Base-by-base conservation (phyloP, 2,113 vertebrate genomes). In the Chionomys nivalis region DNA sequence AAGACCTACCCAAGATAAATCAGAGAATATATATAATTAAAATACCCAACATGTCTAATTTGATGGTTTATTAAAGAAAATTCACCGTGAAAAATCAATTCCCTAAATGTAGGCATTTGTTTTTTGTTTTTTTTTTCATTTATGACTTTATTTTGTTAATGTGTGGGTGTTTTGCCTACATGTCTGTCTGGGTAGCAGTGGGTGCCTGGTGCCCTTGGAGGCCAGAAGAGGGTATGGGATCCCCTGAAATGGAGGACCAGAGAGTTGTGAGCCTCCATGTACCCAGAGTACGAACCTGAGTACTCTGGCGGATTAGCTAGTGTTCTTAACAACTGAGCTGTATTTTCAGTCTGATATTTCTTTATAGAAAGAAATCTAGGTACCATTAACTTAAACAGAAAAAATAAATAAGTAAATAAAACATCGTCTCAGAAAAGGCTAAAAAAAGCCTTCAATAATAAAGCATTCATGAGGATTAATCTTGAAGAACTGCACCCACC, bases 321-420 rank as follows among this genome's bases (percentile, higher is more conserved):
- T 26, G 24, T 42, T 47, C 24, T 47, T 76, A 47, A 76, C 24
- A 26, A 47, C 42, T 47, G 26, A 47, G 42, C 24, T 10, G 3
- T 47, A 13, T 47, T 47, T 47, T 24, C 42, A 76, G 11, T 6
- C 75, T 76, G 63, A 47, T 4, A 92, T 44, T 95, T 61, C 31
- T 65, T 82, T 44, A 90, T 55, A 90, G n/a, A 93, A 87, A 87
- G 28, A 86, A 92, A 81, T 76, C 49, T 55, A 39, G 26, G 13
- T 81, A 55, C 61, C 36, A 47, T 23, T 66, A 92, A 82, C 52
- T 72, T 85, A 81, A 94, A 73, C 17, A 44, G 31, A 47, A 77
- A 77, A 47, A 14, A 68, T 36, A 14, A 39, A 31, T 58, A 58
- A 58, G 55, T 58, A 92, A 73, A 76, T 63, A 77, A 70, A 36